These are phyloP conservation scores for Andrena praecox DNA, from an alignment of 2,888 invertebrate genomes.

Conservation along the genomic window DNA sequence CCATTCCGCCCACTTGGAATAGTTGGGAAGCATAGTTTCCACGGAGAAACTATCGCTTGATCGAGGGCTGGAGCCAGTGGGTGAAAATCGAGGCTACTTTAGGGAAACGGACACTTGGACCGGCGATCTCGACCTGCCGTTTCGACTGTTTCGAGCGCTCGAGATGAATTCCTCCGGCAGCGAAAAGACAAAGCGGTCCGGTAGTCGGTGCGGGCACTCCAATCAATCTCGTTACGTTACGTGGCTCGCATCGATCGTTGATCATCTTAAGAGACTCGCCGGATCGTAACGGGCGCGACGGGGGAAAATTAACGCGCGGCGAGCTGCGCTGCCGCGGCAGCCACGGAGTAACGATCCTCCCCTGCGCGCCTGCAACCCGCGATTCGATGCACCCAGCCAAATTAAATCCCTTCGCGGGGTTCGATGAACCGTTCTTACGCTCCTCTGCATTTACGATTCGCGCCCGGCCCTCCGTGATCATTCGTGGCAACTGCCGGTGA, in stretches of 20 bases:
- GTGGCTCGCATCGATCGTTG: slow-evolving; percentile 16
- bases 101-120: no score
- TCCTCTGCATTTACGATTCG: not conserved
- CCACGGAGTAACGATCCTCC: slow-evolving; percentile 43
- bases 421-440: not conserved
- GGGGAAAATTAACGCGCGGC: slow-evolving; percentile 36
- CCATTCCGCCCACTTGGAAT: no score
- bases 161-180: not conserved
- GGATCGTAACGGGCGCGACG: slow-evolving; percentile 3
- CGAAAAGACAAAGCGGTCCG: not conserved
- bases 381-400: slow-evolving; percentile 5
- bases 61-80: no score
- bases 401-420: not conserved
- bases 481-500: not conserved
- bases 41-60: no score
- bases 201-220: not conserved
- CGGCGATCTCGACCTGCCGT: no score
- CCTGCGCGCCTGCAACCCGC: slow-evolving; percentile 4
- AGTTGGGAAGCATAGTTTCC: no score
- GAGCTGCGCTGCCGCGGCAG: slow-evolving; percentile 22
- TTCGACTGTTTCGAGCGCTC: no score
- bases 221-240: slow-evolving; percentile 23
- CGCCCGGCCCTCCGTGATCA: not conserved
- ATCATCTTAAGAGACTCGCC: slow-evolving; percentile 1
- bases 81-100: no score